A percentile compares a stretch with the other conserved stretches of the same genome.
phyloP scores from a whole-genome alignment of 2,888 invertebrate species.

The Sminthurinus aureus region DNA sequence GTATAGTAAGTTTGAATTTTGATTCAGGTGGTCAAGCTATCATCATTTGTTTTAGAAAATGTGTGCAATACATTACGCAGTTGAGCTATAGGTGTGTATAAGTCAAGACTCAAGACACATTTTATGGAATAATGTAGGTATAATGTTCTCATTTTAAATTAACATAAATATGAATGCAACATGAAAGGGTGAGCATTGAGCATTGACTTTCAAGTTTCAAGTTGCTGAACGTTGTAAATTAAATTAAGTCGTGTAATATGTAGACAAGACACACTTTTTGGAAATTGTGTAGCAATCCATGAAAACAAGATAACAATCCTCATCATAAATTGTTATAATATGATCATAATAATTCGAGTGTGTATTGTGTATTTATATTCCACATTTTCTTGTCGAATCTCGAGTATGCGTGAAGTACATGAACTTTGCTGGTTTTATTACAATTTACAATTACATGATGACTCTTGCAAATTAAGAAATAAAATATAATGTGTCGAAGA shows the following conservation, averaged over 20 bases:
- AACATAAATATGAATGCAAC: not conserved
- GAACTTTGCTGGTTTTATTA: too few relatives aligned
- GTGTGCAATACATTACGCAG: too few relatives aligned
- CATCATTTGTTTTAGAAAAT: too few relatives aligned
- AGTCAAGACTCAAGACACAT: too few relatives aligned
- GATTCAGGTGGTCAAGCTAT: too few relatives aligned
- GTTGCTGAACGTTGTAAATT: not conserved
- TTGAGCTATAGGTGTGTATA: too few relatives aligned
- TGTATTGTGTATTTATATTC: not conserved
- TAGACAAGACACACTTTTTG: not conserved
- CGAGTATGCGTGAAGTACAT: too few relatives aligned
- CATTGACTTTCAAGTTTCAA: not conserved
- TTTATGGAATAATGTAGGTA: too few relatives aligned
- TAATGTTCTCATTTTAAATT: too few relatives aligned
- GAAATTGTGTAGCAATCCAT: conserved; percentile 2
- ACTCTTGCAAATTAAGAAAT: too few relatives aligned
- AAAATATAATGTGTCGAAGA: not conserved
- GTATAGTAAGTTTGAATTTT: too few relatives aligned
- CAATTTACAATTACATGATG: too few relatives aligned
- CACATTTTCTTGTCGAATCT: not conserved
- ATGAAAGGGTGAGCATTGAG: not conserved
- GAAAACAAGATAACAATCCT: not conserved
- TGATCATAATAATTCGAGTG: not conserved
- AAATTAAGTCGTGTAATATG: not conserved
- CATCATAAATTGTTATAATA: not conserved